phyloP scores from a whole-genome alignment of 35 echinoderm and acorn worm genomes.

The Lytechinus pictus region DNA sequence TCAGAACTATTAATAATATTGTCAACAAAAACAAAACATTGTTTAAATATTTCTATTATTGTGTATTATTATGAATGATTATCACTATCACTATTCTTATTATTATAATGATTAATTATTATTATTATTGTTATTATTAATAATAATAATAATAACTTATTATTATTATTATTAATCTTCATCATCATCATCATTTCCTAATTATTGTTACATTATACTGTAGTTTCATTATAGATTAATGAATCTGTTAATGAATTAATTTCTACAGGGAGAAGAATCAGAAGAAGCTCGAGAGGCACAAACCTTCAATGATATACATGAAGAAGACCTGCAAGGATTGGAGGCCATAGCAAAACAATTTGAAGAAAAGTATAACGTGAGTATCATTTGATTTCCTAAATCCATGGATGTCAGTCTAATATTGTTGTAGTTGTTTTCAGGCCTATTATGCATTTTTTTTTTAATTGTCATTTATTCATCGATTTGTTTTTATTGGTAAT shows the following conservation, averaged over 20 bases:
- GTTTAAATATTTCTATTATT: neutral
- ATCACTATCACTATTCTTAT: neutral
- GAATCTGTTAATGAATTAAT: neutral
- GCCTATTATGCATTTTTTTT: no score
- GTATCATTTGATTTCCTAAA: constrained; percentile 25
- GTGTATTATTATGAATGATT: neutral
- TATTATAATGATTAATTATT: neutral
- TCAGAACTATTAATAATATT: no score
- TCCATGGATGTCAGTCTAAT: no score
- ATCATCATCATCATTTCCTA: neutral
- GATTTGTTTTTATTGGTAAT: no score
- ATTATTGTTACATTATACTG: neutral
- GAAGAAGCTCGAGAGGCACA: constrained; percentile 32
- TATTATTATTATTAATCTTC: neutral
- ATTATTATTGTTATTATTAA: neutral
- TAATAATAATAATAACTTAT: neutral
- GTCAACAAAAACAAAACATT: neutral
- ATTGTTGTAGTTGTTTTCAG: no score
- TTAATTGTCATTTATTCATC: no score
- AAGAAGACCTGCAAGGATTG: constrained; percentile 87
- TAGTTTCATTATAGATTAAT: no score
- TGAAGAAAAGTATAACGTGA: constrained; percentile 97
- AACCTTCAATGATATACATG: constrained; percentile 84
- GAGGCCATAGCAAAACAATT: constrained; percentile 88
- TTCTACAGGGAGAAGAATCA: constrained; percentile 57